Conservation (phyloP, 2,113 vertebrate species). For the Ictalurus furcatus region DNA sequence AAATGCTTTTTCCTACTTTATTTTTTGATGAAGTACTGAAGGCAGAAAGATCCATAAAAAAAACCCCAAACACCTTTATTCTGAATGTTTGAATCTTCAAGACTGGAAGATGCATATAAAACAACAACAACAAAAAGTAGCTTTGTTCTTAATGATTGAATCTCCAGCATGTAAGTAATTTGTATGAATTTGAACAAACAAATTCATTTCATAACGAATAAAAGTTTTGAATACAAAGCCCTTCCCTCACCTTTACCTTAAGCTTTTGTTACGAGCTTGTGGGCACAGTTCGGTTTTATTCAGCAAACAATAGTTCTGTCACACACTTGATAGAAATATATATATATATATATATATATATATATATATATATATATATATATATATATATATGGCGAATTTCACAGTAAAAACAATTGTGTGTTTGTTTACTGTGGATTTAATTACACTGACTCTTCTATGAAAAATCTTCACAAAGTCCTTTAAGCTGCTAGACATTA, state of each 20-base stretch:
- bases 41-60: neutral
- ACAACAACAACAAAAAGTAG: neutral
- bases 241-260: neutral
- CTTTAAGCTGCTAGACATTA: constrained; percentile 19
- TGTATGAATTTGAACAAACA: neutral
- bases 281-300: neutral
- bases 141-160: neutral
- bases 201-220: neutral
- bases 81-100: neutral
- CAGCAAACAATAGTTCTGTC: neutral
- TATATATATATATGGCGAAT: too few relatives aligned
- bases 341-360: too few relatives aligned
- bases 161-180: neutral
- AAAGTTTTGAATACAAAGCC: neutral
- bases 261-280: neutral
- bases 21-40: neutral
- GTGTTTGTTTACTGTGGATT: constrained; percentile 14
- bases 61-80: neutral
- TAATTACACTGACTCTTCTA: constrained; percentile 35
- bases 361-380: too few relatives aligned
- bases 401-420: neutral
- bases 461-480: constrained; percentile 39
- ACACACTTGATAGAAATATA: neutral
- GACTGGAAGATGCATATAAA: neutral
- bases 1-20: too few relatives aligned